Conservation (phyloP, 2,797 vertebrate genomes). For the Gouania willdenowi region DNA sequence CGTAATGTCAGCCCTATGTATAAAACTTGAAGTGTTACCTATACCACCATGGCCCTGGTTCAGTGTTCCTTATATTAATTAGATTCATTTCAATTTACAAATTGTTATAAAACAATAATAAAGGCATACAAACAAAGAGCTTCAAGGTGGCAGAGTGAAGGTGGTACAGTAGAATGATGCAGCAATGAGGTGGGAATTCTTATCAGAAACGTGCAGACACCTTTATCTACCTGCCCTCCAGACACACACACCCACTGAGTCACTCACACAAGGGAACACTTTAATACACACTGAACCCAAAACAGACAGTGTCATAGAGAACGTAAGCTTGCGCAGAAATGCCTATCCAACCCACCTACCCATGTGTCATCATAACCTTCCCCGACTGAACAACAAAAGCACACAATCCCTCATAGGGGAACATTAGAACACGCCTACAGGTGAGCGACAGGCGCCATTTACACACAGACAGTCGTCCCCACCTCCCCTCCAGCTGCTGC, state of each 20-base stretch:
- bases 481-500: slow-evolving; percentile 49
- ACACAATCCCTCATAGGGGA: slow-evolving; percentile 23
- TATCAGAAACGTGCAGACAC: slow-evolving; percentile 72
- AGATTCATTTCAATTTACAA: too few species aligned
- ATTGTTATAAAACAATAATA: too few species aligned
- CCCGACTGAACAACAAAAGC: slow-evolving; percentile 1
- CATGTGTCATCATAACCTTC: slow-evolving; percentile 4
- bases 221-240: slow-evolving; percentile 68
- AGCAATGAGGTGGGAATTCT: slow-evolving; percentile 68
- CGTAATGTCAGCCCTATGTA: too few species aligned
- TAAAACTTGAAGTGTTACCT: too few species aligned
- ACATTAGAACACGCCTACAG: slow-evolving; percentile 25
- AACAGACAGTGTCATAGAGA: not conserved
- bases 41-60: too few species aligned
- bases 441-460: slow-evolving; percentile 65
- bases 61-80: too few species aligned
- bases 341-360: slow-evolving; percentile 2
- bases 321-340: not conserved
- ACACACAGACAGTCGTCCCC: slow-evolving; percentile 33
- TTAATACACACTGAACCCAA: slow-evolving; percentile 19
- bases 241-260: slow-evolving; percentile 40
- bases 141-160: slow-evolving; percentile 39
- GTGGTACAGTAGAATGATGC: slow-evolving; percentile 45
- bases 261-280: not conserved
- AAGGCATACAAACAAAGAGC: too few species aligned